Conservation (phyloP, 2,113 vertebrate species). For the Syngnathoides biaculeatus region DNA sequence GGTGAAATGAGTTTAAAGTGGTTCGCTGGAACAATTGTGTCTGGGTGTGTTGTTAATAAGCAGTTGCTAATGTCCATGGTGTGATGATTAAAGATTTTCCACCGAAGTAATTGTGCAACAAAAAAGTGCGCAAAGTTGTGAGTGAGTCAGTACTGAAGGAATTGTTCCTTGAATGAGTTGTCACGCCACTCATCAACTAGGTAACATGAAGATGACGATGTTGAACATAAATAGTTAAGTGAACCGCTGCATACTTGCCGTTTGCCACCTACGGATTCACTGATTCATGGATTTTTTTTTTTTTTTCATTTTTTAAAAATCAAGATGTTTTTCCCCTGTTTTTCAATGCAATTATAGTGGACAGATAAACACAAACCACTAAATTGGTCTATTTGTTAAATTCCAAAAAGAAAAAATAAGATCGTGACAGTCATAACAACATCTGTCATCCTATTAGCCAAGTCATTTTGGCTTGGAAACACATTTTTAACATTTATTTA, state of each 20-base stretch:
- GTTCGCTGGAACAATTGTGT: not conserved
- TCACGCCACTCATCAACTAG: not conserved
- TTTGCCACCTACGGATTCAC: no score
- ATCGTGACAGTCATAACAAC: no score
- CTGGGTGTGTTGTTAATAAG: not conserved
- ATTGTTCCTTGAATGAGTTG: not conserved
- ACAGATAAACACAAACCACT: no score
- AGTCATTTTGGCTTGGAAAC: not conserved
- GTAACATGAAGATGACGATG: no score
- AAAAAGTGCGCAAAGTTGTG: not conserved
- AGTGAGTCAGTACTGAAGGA: not conserved
- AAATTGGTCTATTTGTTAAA: not conserved
- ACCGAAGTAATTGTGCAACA: slow-evolving; percentile 1
- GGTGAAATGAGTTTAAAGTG: slow-evolving; percentile 1
- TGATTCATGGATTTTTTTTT: no score
- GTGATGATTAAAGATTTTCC: slow-evolving; percentile 6
- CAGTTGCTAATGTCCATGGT: not conserved
- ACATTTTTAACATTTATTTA: not conserved
- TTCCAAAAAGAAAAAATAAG: not conserved
- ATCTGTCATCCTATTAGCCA: not conserved
- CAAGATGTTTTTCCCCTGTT: no score
- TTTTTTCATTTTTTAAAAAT: no score
- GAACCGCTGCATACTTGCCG: no score
- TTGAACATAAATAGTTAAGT: not conserved
- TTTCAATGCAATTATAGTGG: no score